These are phyloP conservation scores for Argyrosomus japonicus DNA, from an alignment of 2,113 vertebrate species.

Conservation along the genomic window DNA sequence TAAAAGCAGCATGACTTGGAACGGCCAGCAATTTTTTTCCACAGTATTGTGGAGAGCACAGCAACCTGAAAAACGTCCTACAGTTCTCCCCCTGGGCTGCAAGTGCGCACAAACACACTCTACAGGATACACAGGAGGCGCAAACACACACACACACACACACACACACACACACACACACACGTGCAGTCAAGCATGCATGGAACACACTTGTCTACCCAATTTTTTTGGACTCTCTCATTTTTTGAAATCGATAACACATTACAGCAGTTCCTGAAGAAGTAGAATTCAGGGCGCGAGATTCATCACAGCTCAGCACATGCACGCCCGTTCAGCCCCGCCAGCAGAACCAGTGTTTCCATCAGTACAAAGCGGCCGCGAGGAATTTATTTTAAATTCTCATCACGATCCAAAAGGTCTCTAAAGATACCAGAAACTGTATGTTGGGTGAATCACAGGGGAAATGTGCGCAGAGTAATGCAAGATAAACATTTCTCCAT, in stretches of 20 bases:
- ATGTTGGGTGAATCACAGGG: neutral
- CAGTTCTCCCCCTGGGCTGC: conserved; percentile 19
- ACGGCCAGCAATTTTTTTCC: neutral
- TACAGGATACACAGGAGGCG: neutral
- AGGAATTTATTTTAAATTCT: neutral
- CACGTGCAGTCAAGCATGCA: conserved; percentile 26
- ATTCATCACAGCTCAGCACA: conserved; percentile 42
- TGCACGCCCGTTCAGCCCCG: conserved; percentile 6
- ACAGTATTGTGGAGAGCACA: neutral
- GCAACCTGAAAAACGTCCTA: neutral
- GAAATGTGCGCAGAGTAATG: neutral
- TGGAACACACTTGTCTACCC: conserved; percentile 37
- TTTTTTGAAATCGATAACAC: conserved; percentile 74
- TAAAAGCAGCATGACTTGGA: conserved; percentile 20
- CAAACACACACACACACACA: conserved; percentile 20
- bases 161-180: conserved; percentile 1
- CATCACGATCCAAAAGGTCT: neutral
- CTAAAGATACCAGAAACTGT: neutral
- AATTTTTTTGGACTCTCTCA: conserved; percentile 42
- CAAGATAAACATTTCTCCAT: neutral
- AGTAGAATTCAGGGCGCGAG: conserved; percentile 21
- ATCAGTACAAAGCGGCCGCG: neutral
- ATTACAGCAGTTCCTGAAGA: conserved; percentile 72
- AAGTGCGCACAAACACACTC: conserved; percentile 13
- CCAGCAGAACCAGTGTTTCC: conserved; percentile 7